Evolutionary conservation across 2,797 vertebrate genomes (phyloP).

Genomic region (Phaenicophaeus curvirostris): DNA sequence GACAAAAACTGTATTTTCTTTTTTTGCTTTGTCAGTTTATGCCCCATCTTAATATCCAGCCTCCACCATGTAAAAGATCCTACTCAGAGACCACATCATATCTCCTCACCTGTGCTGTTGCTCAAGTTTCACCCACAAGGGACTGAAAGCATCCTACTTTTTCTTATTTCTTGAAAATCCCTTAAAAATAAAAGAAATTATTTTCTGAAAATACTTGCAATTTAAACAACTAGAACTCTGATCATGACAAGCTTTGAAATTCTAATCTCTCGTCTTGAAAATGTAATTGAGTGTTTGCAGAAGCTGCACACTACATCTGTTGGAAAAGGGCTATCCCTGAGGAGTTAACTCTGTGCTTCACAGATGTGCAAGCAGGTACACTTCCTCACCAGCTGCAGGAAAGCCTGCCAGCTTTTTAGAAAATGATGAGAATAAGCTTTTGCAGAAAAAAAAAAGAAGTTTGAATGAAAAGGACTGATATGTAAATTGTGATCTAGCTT

Average conservation of each 20-base stretch:
- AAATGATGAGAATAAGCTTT: not conserved
- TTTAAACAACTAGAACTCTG: not conserved
- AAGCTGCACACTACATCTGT: not conserved
- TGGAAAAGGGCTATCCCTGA: not conserved
- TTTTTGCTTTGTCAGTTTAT: not conserved
- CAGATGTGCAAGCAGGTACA: not conserved
- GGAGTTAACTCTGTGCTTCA: not conserved
- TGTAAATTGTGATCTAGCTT: not conserved
- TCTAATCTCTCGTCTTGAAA: conserved; percentile 19
- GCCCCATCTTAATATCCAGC: not conserved
- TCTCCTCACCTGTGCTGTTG: not conserved
- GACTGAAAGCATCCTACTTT: not conserved
- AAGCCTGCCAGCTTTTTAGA: not conserved
- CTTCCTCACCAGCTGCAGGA: not conserved
- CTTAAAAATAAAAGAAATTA: not conserved
- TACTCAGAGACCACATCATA: not conserved
- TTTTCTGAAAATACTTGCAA: conserved; percentile 14
- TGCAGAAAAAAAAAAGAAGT: not conserved
- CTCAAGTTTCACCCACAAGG: not conserved
- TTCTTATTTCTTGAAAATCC: not conserved
- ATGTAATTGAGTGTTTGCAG: conserved; percentile 20
- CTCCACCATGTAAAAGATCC: not conserved
- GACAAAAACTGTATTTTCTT: not conserved
- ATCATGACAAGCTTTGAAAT: not conserved
- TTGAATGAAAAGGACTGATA: not conserved